Conservation (phyloP, 2,113 vertebrate genomes). For the Dipodomys ordii region DNA sequence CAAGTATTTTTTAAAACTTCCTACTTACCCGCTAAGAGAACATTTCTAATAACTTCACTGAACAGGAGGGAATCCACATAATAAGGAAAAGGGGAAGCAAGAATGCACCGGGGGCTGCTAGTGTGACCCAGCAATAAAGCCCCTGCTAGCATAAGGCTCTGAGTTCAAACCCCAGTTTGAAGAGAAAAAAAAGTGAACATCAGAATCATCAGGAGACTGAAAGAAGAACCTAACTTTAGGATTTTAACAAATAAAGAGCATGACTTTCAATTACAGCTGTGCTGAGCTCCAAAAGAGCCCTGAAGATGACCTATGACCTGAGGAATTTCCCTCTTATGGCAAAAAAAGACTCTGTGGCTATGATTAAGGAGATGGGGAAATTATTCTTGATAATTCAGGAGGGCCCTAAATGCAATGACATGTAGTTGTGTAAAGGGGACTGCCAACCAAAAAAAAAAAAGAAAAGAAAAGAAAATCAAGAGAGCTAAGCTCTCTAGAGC, state of each 20-base stretch:
- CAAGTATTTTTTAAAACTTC: neutral
- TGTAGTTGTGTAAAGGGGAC: neutral
- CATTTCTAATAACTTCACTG: neutral
- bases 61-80: neutral
- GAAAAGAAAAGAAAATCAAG: neutral
- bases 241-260: neutral
- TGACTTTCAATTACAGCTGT: rapidly evolving
- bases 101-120: too few species aligned
- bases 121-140: too few species aligned
- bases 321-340: neutral
- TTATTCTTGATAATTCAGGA: neutral
- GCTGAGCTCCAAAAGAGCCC: too few species aligned
- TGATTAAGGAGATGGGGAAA: neutral
- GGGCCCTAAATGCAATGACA: neutral
- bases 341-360: neutral
- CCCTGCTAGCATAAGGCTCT: too few species aligned
- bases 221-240: neutral
- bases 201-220: neutral
- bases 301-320: neutral
- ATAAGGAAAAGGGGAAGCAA: neutral
- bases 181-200: too few species aligned
- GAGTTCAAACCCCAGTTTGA: too few species aligned
- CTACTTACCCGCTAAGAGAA: neutral
- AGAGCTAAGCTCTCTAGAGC: neutral
- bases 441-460: neutral